Conservation (phyloP, 2,113 vertebrate genomes). For the Trichomycterus rosablanca region DNA sequence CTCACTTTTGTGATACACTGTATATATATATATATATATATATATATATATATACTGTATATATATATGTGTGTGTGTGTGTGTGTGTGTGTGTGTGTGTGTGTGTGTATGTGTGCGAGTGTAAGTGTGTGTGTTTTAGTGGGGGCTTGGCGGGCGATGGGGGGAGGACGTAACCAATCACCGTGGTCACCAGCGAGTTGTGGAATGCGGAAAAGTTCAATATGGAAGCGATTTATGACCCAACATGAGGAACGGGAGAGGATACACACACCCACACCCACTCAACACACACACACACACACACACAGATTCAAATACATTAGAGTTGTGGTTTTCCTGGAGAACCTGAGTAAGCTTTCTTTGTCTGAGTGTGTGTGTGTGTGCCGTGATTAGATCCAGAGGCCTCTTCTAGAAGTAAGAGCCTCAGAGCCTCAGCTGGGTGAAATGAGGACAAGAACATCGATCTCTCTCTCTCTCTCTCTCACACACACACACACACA, state of each 20-base stretch:
- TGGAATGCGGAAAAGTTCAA: slow-evolving; percentile 34
- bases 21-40: no score
- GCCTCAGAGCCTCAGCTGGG: no score
- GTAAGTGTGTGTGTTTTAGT: no score
- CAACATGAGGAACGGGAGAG: neutral
- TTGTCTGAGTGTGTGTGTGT: no score
- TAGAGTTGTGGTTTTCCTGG: no score
- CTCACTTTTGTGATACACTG: no score
- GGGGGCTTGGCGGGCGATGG: slow-evolving; percentile 1
- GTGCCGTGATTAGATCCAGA: no score
- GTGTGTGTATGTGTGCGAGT: slow-evolving; percentile 23
- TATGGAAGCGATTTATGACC: slow-evolving; percentile 39
- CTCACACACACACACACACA: slow-evolving; percentile 18
- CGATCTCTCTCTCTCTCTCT: neutral
- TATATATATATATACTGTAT: no score
- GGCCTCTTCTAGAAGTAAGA: no score
- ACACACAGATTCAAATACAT: neutral
- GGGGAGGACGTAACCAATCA: slow-evolving; percentile 14
- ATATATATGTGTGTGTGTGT: slow-evolving; percentile 19
- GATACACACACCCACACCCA: slow-evolving; percentile 1
- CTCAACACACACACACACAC: slow-evolving; percentile 3
- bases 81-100: slow-evolving; percentile 19
- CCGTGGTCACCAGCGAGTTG: slow-evolving; percentile 14
- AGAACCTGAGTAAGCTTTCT: no score
- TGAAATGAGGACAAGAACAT: no score